Base-by-base conservation (phyloP, 2,797 vertebrate species). In the Pterois miles region DNA sequence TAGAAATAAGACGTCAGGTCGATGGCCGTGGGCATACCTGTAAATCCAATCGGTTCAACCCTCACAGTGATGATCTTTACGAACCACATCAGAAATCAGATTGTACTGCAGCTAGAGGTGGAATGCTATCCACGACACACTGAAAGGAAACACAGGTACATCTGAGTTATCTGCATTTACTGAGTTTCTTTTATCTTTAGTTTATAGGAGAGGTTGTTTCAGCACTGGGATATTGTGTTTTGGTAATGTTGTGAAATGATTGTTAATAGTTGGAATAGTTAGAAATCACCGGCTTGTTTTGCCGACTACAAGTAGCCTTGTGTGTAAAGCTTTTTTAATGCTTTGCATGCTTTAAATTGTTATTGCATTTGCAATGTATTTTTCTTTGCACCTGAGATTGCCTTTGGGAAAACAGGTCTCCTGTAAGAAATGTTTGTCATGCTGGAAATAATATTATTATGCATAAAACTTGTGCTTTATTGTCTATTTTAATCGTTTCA, bases 1-100 rank as follows among this genome's bases (percentile, higher is more conserved):
- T 86, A 82, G 81, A 80, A 76, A 83, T 82, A 80, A 90, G 89
- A 88, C 72, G 68, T 87, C 91, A 90, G 80, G 67, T 71, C 65
- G 66, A 46, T 71, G 59, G 34, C 69, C 82, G 76, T 71, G 65
- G 80, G 73, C 74, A 46, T 40, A 66, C 20, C 72, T 65, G 66
- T 76, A 83, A 89, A 86, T 79, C 76, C 75, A 74, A 6, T 66
- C 14, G 58, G 71, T 60, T 82, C 80, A 72, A 52, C 66, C 33
- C 54, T 87, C 25, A 12, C 43, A 22, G 53, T 6, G 71, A 76
- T 54, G 67, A 25, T 73, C 66, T 29, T 80, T 18, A n/a, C 77
- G 50, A 23, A 33, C 40, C n/a, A 72, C 62, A 29, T 36, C 65
- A 80, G 65, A 78, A 71, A 81, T 74, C 65, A 68, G 38, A 65